phyloP scores from a whole-genome alignment of 2,888 invertebrate genomes.

The Amblyjoppa proteus region DNA sequence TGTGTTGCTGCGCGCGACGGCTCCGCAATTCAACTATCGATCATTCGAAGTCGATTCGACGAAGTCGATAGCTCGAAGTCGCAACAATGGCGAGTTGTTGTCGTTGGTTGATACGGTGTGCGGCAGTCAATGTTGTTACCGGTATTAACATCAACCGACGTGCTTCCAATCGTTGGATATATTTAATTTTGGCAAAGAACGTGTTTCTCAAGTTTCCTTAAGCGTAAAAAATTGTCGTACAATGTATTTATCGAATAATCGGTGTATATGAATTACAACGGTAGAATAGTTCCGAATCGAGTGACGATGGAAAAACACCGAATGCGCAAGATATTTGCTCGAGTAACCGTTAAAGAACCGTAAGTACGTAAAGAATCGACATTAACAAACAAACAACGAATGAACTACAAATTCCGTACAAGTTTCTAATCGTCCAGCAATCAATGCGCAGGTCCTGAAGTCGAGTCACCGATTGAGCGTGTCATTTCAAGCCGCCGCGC shows the following conservation, averaged over 20 bases:
- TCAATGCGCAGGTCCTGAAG: conserved; percentile 16
- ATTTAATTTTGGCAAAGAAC: background rate
- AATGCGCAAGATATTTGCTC: conserved; percentile 23
- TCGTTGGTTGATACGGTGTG: background rate
- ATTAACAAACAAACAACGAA: background rate
- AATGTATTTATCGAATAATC: background rate
- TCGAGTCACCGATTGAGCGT: background rate
- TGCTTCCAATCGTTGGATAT: background rate
- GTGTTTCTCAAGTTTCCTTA: background rate
- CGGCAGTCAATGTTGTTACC: background rate
- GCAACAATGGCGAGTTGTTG: background rate
- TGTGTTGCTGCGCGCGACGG: background rate
- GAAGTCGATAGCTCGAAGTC: conserved; percentile 19
- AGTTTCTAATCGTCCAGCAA: background rate
- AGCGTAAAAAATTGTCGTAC: background rate
- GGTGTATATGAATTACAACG: background rate
- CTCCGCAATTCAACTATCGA: conserved; percentile 8
- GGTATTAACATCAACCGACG: background rate
- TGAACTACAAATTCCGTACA: background rate
- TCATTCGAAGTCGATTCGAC: background rate
- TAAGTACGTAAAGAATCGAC: background rate
- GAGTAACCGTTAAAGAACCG: conserved; percentile 30
- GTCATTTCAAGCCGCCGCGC: conserved; percentile 46
- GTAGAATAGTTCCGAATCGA: conserved; percentile 10
- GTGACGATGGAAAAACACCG: conserved; percentile 28